Conservation (phyloP, 37 sponge, comb jelly and placozoan species). For the Beroe forskalii region DNA sequence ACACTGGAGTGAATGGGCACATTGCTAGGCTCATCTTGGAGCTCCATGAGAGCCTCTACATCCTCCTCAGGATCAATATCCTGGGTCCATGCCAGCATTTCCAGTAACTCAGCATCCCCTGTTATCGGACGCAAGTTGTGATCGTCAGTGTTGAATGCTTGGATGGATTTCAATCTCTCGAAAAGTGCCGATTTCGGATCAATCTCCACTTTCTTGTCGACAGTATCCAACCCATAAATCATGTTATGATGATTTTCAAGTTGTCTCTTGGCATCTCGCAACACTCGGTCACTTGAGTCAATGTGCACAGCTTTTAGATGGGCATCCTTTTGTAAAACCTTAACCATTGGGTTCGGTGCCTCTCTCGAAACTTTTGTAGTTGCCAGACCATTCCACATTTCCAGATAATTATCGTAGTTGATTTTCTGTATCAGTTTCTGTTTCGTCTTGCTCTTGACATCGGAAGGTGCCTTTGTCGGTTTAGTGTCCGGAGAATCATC, state of each 20-base stretch:
- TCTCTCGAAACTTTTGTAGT: conserved; percentile 33
- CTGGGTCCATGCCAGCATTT: conserved; percentile 60
- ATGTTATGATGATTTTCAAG: conserved; percentile 53
- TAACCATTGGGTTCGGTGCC: conserved; percentile 45
- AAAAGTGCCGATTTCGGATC: conserved; percentile 56
- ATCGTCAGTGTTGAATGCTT: conserved; percentile 5
- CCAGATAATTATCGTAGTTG: conserved; percentile 30
- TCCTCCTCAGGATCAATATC: conserved; percentile 59
- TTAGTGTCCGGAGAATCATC: conserved; percentile 28
- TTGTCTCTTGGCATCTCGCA: conserved; percentile 46
- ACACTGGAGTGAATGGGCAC: conserved; percentile 51
- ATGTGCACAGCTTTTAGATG: conserved; percentile 50
- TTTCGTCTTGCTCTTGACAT: conserved; percentile 1
- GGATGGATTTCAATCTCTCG: conserved; percentile 32
- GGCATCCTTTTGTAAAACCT: conserved; percentile 28
- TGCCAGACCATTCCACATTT: conserved; percentile 43
- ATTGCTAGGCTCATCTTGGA: conserved; percentile 10
- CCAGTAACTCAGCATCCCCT: conserved; percentile 55
- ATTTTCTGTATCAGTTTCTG: conserved; percentile 23
- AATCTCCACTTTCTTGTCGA: conserved; percentile 31
- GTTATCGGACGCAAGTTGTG: conserved; percentile 13
- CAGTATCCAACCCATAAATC: conserved; percentile 5
- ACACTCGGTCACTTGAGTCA: conserved; percentile 43
- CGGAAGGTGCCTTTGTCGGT: neutral
- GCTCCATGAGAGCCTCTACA: conserved; percentile 58